Base-by-base conservation (phyloP, 1,140 invertebrate species). In the Samia ricini region DNA sequence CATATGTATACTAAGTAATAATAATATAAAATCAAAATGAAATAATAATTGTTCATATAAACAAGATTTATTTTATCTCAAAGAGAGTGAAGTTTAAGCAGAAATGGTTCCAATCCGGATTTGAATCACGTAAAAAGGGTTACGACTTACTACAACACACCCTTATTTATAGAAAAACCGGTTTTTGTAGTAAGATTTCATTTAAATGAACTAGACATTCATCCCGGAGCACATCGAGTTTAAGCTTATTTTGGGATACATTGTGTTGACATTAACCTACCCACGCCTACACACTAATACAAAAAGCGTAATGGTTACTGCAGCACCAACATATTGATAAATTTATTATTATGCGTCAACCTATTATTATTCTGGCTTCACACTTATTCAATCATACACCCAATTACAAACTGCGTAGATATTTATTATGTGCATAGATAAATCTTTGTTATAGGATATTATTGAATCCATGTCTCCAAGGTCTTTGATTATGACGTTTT, bases 121-220 rank as follows among this genome's bases (percentile, higher is more conserved):
- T 52, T 15, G 7, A 4, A 21, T 52, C 50, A 20, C 50, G 20
- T 21, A 19, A 21, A 52, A 57, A 58, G 64, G 60, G 50, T 51
- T 22, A 24, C 6, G 2, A 24, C 10, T 52, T 52, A 21, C 60
- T 60, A 15, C 54, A 52, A 51, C 52, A 60, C 49, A 29, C 48
- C 26, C 56, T 18, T 67, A 64, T 60, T 63, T 63, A 67, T 65
- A 61, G 52, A 19, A 7, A 52, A 48, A 51, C 48, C 20, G 48
- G 56, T 36, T 29, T 3, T 5, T n/a, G n/a, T n/a, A n/a, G n/a
- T 49, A 15, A 48, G 24, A n/a, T 29, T 58, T 56, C 19, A 23
- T 64, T 54, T 63, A 63, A 68, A 63, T 85, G 82, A 87, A 87
- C 81, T 87, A 87, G 82, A 85, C 84, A 87, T 87, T 87, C 77